Evolutionary conservation across 2,888 invertebrate genomes (phyloP), one percentile per base, ranked within the genome.

Genomic region (Mycalesis mineus): DNA sequence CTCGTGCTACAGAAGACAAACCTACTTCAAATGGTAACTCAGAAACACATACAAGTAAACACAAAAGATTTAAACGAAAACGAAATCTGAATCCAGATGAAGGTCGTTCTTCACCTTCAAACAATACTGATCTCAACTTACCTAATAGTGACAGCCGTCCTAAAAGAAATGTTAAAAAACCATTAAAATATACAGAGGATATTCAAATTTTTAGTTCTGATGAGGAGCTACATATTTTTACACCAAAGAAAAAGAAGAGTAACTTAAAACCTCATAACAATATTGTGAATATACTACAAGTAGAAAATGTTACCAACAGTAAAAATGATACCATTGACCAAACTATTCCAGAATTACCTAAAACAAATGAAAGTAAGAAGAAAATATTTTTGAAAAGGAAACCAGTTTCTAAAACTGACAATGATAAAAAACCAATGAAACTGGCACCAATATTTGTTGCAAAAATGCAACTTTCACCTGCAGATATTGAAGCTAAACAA

Each of bases 381-480:
- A 17, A 53, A 41, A n/a, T 36, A 29, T 40, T 28, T 39, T 48
- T 37, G 39, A 28, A 47, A 48, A 17, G 28, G 36, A 60, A 50
- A 14, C 40, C 13, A 49, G 5, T n/a, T 31, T 15, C n/a, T 13
- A 55, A 39, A 50, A 44, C 7, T 33, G 52, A 11, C 8, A 28
- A 31, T 33, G 36, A 65, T 15, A 71, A 70, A 48, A 70, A 72
- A 39, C 28, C 64, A 45, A 40, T 67, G 0, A 94, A 93, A 79
- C 72, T 94, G 41, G 95, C 95, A 0, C 95, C 95, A n/a, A 86
- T 95, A 45, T 95, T 95, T 78, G 72, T 90, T 40, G 77, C 89
- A 9, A 93, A 92, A 78, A 90, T 88, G 7, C 91, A 91, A 72
- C 72, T 90, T 13, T 92, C 93, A 82, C 88, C 91, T 13, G 89